Evolutionary conservation across 2,888 invertebrate genomes (phyloP).

Genomic region (Andricus curvator): DNA sequence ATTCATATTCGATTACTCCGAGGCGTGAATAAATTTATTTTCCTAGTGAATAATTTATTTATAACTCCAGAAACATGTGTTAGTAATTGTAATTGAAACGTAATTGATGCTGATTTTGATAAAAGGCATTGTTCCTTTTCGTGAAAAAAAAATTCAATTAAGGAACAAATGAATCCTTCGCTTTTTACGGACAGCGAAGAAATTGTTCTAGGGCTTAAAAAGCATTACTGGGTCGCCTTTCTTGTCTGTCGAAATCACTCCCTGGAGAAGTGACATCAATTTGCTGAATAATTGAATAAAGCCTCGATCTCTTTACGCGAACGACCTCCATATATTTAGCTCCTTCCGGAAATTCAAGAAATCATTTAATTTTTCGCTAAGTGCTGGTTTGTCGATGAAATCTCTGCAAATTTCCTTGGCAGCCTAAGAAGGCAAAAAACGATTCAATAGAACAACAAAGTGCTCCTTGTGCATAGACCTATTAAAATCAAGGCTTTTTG

Average conservation of each 20-base stretch:
- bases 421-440: slow-evolving; percentile 16
- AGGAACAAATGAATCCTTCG: neutral
- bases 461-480: neutral
- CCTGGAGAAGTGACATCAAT: slow-evolving; percentile 31
- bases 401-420: slow-evolving; percentile 24
- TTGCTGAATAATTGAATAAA: slow-evolving; percentile 35
- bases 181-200: neutral
- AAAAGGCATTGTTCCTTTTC: neutral
- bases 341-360: slow-evolving; percentile 45
- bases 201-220: slow-evolving; percentile 7
- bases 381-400: slow-evolving; percentile 39
- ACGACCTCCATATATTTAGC: slow-evolving; percentile 32
- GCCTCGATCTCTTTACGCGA: slow-evolving; percentile 36
- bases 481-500: slow-evolving; percentile 2
- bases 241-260: slow-evolving; percentile 33
- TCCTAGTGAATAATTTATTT: neutral
- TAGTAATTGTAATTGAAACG: neutral
- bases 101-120: neutral
- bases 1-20: neutral
- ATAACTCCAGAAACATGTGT: no score
- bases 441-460: slow-evolving; percentile 10
- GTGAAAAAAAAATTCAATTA: neutral
- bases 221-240: slow-evolving; percentile 14
- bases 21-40: neutral
- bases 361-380: slow-evolving; percentile 52